Percentiles rank a stretch among this genome's conserved stretches.
These are phyloP conservation scores for Girardia tigrina DNA, from an alignment of 2,888 invertebrate genomes.

Conservation along the genomic window DNA sequence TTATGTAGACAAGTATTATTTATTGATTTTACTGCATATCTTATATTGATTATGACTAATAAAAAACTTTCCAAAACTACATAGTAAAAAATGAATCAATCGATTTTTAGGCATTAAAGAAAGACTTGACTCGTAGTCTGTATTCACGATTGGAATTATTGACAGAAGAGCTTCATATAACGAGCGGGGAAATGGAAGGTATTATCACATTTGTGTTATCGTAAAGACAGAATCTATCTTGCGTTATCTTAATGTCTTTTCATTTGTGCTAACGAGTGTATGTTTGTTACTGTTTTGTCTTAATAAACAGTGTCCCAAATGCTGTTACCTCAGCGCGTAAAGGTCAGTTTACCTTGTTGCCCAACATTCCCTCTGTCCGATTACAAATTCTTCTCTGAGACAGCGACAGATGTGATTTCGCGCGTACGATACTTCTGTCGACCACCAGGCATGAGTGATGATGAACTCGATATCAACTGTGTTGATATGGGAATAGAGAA, in stretches of 20 bases:
- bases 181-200: conserved; percentile 35
- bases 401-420: conserved; percentile 32
- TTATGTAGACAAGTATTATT: too few species aligned
- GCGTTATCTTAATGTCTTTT: too few species aligned
- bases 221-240: too few species aligned
- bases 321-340: conserved; percentile 35
- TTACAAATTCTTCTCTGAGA: conserved; percentile 34
- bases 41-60: too few species aligned
- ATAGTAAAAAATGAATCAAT: too few species aligned
- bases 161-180: conserved; percentile 31
- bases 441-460: conserved; percentile 39
- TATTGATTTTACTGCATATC: too few species aligned
- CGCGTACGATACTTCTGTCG: conserved; percentile 38
- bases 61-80: too few species aligned
- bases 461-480: not conserved
- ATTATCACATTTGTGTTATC: too few species aligned
- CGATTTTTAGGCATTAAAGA: conserved; percentile 32
- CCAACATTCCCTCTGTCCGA: conserved; percentile 32
- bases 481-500: not conserved
- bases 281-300: too few species aligned
- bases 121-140: conserved; percentile 26
- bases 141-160: conserved; percentile 30
- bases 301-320: conserved; percentile 30
- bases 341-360: conserved; percentile 34
- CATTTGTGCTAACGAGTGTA: too few species aligned